Conservation (phyloP, 2,113 vertebrate species). For the Coturnix japonica region DNA sequence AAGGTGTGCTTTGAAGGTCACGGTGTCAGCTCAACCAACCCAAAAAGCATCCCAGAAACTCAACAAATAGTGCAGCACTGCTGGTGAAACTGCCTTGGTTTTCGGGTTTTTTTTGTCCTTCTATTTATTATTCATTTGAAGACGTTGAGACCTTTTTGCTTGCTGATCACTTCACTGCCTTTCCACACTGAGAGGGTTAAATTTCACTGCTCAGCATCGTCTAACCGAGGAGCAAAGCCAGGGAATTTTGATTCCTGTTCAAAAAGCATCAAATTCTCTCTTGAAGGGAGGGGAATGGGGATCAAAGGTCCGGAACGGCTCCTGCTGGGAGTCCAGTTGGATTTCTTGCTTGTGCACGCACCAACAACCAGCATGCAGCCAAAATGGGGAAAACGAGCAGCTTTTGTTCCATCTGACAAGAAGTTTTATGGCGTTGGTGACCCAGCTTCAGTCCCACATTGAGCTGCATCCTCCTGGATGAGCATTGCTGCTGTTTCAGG, state of each 20-base stretch:
- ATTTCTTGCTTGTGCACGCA: not conserved
- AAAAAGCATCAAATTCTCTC: not conserved
- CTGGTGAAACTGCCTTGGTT: rapidly evolving
- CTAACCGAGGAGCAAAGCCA: conserved; percentile 1
- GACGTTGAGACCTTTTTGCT: not conserved
- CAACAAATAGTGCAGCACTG: not conserved
- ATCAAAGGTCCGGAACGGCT: not conserved
- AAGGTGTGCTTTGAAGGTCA: not conserved
- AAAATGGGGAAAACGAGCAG: not conserved
- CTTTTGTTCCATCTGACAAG: not conserved
- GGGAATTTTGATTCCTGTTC: conserved; percentile 42
- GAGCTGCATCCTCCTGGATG: rapidly evolving
- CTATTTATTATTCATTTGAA: not conserved
- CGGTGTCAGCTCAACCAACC: not conserved
- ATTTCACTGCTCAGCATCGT: not conserved
- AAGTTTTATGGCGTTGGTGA: not conserved
- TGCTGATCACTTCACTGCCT: rapidly evolving
- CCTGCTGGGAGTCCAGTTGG: not conserved
- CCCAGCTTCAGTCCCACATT: not conserved
- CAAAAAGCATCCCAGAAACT: not conserved
- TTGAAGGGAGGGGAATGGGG: not conserved
- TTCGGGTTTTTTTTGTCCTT: not conserved
- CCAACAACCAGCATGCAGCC: not conserved
- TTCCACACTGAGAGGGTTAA: conserved; percentile 23
- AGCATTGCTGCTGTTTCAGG: not conserved